These are phyloP conservation scores for Hylaeus anthracinus DNA, from an alignment of 1,140 invertebrate genomes.

Conservation along the genomic window DNA sequence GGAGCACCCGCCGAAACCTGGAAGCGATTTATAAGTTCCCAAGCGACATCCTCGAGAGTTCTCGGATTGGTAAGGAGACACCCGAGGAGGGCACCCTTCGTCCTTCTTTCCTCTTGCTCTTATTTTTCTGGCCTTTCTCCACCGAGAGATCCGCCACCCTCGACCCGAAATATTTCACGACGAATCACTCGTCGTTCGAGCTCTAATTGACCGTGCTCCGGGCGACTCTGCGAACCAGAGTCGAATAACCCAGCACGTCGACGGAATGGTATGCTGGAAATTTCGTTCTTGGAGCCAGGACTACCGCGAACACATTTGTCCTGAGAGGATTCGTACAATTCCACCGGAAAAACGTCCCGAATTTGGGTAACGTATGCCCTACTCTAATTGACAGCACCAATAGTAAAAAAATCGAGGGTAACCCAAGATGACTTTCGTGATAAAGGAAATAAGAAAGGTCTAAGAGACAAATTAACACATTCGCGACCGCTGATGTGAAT, in stretches of 20 bases:
- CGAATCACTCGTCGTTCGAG: slow-evolving; percentile 63
- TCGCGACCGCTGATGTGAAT: too few relatives aligned
- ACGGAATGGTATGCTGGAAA: background rate
- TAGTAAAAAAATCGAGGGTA: too few relatives aligned
- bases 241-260: background rate
- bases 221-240: slow-evolving; percentile 32
- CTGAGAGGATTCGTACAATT: too few relatives aligned
- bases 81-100: slow-evolving; percentile 21
- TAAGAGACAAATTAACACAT: too few relatives aligned
- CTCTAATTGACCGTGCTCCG: slow-evolving; percentile 60
- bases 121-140: background rate
- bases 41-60: slow-evolving; percentile 38
- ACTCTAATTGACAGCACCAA: too few relatives aligned
- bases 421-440: too few relatives aligned
- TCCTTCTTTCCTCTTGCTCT: background rate
- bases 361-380: too few relatives aligned
- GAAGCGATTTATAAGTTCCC: slow-evolving; percentile 74
- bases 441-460: too few relatives aligned
- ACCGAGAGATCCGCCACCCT: slow-evolving; percentile 25
- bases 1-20: slow-evolving; percentile 65
- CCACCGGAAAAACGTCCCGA: too few relatives aligned
- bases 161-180: slow-evolving; percentile 60
- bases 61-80: slow-evolving; percentile 58
- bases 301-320: too few relatives aligned
- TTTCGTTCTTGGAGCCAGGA: too few relatives aligned